Percentiles rank a stretch among this genome's conserved stretches.
Conservation (phyloP, 2,797 vertebrate genomes). For the Molossus alvarezi region DNA sequence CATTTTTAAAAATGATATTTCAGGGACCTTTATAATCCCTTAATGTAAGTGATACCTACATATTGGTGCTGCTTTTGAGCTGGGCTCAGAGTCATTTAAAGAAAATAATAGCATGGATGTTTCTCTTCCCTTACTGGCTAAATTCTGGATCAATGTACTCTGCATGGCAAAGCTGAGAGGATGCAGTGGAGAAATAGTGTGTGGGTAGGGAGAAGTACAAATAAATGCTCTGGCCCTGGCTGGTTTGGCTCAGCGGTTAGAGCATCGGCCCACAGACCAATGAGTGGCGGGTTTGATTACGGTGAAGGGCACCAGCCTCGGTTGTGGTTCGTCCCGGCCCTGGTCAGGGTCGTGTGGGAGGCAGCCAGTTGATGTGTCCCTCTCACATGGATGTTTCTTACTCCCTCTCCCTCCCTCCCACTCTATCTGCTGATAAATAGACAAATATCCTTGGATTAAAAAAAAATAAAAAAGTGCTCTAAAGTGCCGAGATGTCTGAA, state of each 20-base stretch:
- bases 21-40: neutral
- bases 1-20: conserved; percentile 45
- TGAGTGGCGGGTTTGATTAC: too few relatives aligned
- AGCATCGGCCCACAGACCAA: too few relatives aligned
- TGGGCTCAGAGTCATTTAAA: neutral
- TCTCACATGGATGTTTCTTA: too few relatives aligned
- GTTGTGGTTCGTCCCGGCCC: too few relatives aligned
- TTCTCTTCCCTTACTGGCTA: neutral
- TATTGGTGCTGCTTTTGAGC: neutral
- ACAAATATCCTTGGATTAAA: neutral
- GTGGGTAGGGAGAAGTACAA: neutral
- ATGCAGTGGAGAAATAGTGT: neutral
- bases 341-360: too few relatives aligned
- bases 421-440: neutral
- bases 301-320: too few relatives aligned
- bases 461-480: too few relatives aligned
- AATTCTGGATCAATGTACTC: neutral
- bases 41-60: neutral
- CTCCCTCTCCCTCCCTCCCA: too few relatives aligned
- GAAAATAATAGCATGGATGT: neutral
- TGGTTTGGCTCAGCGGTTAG: too few relatives aligned
- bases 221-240: neutral
- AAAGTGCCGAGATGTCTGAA: neutral
- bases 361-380: too few relatives aligned
- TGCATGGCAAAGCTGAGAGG: neutral